A percentile compares a stretch with the other conserved stretches of the same genome.
These are phyloP conservation scores for Thaumetopoea pityocampa DNA, from an alignment of 1,140 invertebrate species.

Conservation along the genomic window DNA sequence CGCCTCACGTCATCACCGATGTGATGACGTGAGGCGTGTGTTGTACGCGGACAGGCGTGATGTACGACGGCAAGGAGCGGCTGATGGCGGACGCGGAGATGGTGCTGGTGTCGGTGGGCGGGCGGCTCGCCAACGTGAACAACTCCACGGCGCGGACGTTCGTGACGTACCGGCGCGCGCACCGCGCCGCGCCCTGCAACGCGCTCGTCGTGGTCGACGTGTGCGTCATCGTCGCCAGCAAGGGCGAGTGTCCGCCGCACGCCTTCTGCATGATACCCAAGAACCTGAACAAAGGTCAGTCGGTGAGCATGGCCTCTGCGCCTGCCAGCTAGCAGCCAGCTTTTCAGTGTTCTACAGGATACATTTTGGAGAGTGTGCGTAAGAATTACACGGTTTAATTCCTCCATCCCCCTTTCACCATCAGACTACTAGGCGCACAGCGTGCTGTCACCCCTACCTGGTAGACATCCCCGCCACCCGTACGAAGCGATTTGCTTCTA, in stretches of 20 bases:
- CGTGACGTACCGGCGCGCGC: conserved; percentile 94
- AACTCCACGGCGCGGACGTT: conserved; percentile 94
- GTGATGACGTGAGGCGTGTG: background rate
- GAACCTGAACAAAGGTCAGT: conserved; percentile 94
- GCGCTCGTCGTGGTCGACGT: conserved; percentile 98
- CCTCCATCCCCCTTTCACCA: too few relatives aligned
- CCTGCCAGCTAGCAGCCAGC: too few relatives aligned
- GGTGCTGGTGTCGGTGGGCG: conserved; percentile 89
- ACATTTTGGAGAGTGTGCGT: too few relatives aligned
- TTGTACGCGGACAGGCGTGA: conserved; percentile 80
- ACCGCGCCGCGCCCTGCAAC: conserved; percentile 92
- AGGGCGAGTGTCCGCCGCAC: conserved; percentile 96
- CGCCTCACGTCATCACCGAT: too few relatives aligned
- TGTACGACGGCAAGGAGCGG: conserved; percentile 94
- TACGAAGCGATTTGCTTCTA: too few relatives aligned
- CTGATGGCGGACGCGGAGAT: conserved; percentile 96
- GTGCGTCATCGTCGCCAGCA: conserved; percentile 95
- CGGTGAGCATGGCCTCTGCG: too few relatives aligned
- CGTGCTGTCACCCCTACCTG: too few relatives aligned
- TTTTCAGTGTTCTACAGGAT: too few relatives aligned
- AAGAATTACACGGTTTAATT: too few relatives aligned
- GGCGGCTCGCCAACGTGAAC: conserved; percentile 96
- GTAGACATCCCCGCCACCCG: too few relatives aligned
- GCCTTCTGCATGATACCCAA: conserved; percentile 97
- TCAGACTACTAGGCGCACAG: too few relatives aligned